Percentiles rank a stretch among this genome's conserved stretches.
Evolutionary conservation across 2,797 vertebrate species (phyloP).

Genomic region (Moxostoma hubbsi): DNA sequence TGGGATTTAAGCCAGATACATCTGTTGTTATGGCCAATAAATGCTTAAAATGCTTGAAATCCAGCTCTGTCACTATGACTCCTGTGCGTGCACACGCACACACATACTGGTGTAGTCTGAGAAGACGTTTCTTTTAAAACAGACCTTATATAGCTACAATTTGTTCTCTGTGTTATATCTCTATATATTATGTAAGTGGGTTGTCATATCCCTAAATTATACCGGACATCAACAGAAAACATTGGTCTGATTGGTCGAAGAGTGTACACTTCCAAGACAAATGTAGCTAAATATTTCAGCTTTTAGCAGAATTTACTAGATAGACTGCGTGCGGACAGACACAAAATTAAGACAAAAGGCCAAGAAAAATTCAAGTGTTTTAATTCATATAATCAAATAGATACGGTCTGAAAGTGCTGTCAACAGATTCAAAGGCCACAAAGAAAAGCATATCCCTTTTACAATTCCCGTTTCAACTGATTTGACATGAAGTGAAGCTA

Average conservation of each 20-base stretch:
- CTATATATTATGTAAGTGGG: not conserved
- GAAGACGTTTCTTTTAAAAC: not conserved
- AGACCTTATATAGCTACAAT: not conserved
- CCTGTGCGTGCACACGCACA: not conserved
- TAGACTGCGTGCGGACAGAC: not conserved
- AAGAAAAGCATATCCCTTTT: slow-evolving; percentile 5
- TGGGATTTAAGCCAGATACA: not conserved
- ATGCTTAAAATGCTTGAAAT: not conserved
- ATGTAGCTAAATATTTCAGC: too few species aligned
- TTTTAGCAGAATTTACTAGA: not conserved
- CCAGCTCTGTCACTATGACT: not conserved
- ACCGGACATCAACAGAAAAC: not conserved
- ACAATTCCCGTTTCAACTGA: slow-evolving; percentile 11
- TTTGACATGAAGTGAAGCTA: not conserved
- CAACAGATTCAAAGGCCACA: slow-evolving; percentile 32
- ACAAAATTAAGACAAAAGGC: not conserved
- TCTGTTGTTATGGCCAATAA: not conserved
- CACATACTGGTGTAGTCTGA: not conserved
- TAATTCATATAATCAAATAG: slow-evolving; percentile 49
- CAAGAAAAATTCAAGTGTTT: slow-evolving; percentile 34
- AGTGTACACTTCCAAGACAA: too few species aligned
- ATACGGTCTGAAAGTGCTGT: slow-evolving; percentile 35
- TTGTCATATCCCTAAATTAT: not conserved
- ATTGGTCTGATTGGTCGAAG: too few species aligned
- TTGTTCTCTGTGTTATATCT: not conserved